These are phyloP conservation scores for Emmelina monodactyla DNA, from an alignment of 2,888 invertebrate genomes.

Conservation along the genomic window DNA sequence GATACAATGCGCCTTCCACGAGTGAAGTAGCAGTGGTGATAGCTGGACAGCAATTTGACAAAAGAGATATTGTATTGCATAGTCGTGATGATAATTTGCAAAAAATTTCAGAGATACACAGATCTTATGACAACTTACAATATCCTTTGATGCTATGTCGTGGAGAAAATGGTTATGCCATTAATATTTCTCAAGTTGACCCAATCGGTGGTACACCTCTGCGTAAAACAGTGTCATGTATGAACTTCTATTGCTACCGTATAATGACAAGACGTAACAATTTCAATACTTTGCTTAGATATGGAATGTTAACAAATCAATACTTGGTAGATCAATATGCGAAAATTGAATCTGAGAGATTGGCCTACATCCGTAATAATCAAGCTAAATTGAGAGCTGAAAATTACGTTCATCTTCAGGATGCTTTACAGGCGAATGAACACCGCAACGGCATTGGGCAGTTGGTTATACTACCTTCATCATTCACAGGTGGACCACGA, in stretches of 20 bases:
- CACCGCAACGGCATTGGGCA: conserved; percentile 10
- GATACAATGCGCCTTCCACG: conserved; percentile 23
- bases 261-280: conserved; percentile 14
- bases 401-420: conserved; percentile 15
- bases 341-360: not conserved
- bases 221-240: conserved; percentile 2
- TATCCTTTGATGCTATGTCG: conserved; percentile 16
- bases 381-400: conserved; percentile 13
- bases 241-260: conserved; percentile 16
- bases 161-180: conserved; percentile 4
- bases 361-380: conserved; percentile 9
- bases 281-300: conserved; percentile 11
- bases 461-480: conserved; percentile 14
- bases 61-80: conserved; percentile 25
- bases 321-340: conserved; percentile 1
- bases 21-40: conserved; percentile 21
- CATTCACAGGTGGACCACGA: conserved; percentile 14
- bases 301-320: not conserved
- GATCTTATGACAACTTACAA: conserved; percentile 20
- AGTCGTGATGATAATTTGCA: conserved; percentile 18
- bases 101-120: conserved; percentile 17
- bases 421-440: conserved; percentile 10
- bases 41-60: conserved; percentile 19
- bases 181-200: conserved; percentile 15
- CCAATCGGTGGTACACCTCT: not conserved